Conservation (phyloP, 2,113 vertebrate genomes). For the Corynorhinus townsendii region DNA sequence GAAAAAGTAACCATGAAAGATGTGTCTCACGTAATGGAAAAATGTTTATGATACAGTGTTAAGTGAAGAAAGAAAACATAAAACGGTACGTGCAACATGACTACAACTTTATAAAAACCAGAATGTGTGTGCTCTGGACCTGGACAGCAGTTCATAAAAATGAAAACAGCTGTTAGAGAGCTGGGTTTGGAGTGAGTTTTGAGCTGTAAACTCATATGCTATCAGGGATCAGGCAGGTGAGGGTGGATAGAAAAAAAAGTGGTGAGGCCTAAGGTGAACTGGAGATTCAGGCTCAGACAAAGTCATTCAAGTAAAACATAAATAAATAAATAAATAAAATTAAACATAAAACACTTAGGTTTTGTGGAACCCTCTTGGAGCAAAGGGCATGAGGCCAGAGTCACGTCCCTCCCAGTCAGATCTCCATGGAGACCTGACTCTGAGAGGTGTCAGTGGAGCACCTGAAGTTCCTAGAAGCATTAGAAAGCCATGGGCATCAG, state of each 20-base stretch:
- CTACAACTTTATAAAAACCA: neutral
- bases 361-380: neutral
- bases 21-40: neutral
- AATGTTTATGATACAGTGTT: neutral
- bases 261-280: neutral
- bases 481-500: neutral
- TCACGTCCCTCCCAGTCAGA: neutral
- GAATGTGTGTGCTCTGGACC: neutral
- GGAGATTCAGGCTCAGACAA: neutral
- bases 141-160: neutral
- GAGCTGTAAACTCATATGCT: neutral
- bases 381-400: neutral
- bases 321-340: neutral
- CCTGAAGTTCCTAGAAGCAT: neutral
- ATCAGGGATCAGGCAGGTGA: neutral
- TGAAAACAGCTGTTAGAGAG: neutral
- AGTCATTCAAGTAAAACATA: neutral
- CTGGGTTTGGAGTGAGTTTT: neutral
- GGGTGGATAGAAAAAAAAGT: neutral
- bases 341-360: neutral
- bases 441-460: neutral
- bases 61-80: constrained; percentile 2
- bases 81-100: neutral
- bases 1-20: neutral
- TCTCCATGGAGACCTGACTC: neutral